A percentile compares a stretch with the other conserved stretches of the same genome.
Evolutionary conservation across 2,888 invertebrate species (phyloP).

Genomic region (Tiliacea aurago): DNA sequence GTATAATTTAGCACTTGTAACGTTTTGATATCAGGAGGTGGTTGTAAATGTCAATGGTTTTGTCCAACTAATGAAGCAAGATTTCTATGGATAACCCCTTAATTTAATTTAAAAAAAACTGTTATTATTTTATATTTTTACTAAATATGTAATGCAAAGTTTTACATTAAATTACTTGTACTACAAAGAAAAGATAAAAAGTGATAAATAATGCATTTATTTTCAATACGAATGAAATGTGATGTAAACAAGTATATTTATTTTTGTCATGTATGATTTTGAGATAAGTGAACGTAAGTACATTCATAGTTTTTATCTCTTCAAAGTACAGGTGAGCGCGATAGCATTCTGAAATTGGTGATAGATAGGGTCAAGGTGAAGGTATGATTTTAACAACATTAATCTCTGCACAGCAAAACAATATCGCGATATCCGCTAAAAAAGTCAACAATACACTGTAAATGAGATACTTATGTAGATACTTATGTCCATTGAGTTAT

Average conservation of each 20-base stretch:
- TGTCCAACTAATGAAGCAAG: slow-evolving; percentile 85
- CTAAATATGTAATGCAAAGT: not conserved
- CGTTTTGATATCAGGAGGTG: slow-evolving; percentile 62
- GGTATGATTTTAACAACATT: not conserved
- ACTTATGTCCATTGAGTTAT: not conserved
- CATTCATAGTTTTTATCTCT: slow-evolving; percentile 38
- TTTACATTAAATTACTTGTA: not conserved
- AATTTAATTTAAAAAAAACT: not conserved
- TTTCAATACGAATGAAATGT: not conserved
- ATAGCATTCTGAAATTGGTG: slow-evolving; percentile 12
- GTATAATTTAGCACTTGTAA: slow-evolving; percentile 48
- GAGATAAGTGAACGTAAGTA: slow-evolving; percentile 31
- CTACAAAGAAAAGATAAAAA: slow-evolving; percentile 4
- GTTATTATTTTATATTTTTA: not conserved
- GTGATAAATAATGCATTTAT: not conserved
- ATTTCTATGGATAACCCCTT: slow-evolving; percentile 67
- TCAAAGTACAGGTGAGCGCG: slow-evolving; percentile 15
- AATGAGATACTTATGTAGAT: no score
- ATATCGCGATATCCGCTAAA: not conserved
- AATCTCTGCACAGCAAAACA: slow-evolving; percentile 7
- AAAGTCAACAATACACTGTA: not conserved
- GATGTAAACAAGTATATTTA: slow-evolving; percentile 19
- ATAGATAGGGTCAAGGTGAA: slow-evolving; percentile 48
- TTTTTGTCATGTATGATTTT: slow-evolving; percentile 31
- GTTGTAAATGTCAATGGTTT: slow-evolving; percentile 89